phyloP scores from a whole-genome alignment of 53 echinoderm and acorn worm genomes.

The Echinometra lucunter region DNA sequence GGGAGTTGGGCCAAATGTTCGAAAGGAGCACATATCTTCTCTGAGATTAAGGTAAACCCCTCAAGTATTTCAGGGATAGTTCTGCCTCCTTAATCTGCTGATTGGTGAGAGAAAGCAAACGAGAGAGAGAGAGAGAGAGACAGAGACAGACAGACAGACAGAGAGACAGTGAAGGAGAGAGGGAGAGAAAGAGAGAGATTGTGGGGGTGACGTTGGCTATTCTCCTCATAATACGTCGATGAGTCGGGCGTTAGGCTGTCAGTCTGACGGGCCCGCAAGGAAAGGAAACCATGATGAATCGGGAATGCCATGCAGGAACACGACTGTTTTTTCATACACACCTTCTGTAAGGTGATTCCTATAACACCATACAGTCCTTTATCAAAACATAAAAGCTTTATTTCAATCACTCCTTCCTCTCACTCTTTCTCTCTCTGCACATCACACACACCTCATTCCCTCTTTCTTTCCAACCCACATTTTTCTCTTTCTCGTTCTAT shows the following conservation, averaged over 20 bases:
- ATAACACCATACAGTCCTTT: slow-evolving; percentile 1
- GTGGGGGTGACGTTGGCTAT: not conserved
- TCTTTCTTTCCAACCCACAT: too few species aligned
- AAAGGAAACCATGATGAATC: not conserved
- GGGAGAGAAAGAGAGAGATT: not conserved
- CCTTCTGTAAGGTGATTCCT: not conserved
- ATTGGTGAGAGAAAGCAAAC: not conserved
- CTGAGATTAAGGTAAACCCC: too few species aligned
- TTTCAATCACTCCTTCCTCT: not conserved
- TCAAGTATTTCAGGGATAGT: too few species aligned
- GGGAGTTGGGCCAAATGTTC: too few species aligned
- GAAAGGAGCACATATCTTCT: too few species aligned
- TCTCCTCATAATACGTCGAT: not conserved
- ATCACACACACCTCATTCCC: not conserved
- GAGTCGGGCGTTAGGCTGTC: slow-evolving; percentile 5
- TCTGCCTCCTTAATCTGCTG: not conserved
- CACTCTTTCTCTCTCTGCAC: not conserved
- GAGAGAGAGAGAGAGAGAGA: not conserved
- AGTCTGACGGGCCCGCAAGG: not conserved
- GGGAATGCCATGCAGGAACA: slow-evolving; percentile 5
- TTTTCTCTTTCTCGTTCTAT: too few species aligned
- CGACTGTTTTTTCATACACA: slow-evolving; percentile 6
- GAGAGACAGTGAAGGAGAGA: not conserved
- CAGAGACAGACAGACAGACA: not conserved
- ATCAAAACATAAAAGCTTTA: not conserved